A percentile compares a stretch with the other conserved stretches of the same genome.
Evolutionary conservation across 2,113 vertebrate species (phyloP).

Genomic region (Gadus chalcogrammus): DNA sequence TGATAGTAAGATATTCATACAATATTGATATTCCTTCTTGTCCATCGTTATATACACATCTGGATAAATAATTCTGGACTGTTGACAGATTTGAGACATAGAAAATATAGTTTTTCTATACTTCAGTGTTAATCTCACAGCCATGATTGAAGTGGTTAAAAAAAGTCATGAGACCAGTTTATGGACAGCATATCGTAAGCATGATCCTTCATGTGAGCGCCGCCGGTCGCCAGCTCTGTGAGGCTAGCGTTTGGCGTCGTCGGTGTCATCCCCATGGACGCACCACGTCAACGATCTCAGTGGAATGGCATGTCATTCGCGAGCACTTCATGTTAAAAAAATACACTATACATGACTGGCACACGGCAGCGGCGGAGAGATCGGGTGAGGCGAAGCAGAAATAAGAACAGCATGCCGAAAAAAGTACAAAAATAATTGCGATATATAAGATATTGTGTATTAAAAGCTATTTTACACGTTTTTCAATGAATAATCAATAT

Average conservation of each 20-base stretch:
- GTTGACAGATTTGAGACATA: conserved; percentile 57
- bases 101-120: conserved; percentile 64
- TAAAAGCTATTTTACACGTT: conserved; percentile 78
- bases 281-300: background rate
- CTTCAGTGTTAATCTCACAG: conserved; percentile 39
- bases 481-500: conserved; percentile 6
- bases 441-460: conserved; percentile 65
- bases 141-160: conserved; percentile 39
- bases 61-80: conserved; percentile 45
- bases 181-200: conserved; percentile 53
- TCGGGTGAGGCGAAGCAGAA: conserved; percentile 66
- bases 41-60: conserved; percentile 49
- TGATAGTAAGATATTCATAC: conserved; percentile 56
- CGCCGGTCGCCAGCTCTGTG: conserved; percentile 66
- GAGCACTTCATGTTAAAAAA: conserved; percentile 73
- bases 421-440: conserved; percentile 80
- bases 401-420: conserved; percentile 78
- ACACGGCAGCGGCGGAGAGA: conserved; percentile 67
- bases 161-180: conserved; percentile 55
- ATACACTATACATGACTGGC: conserved; percentile 76
- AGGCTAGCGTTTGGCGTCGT: too few relatives aligned
- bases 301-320: conserved; percentile 38
- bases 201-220: conserved; percentile 76
- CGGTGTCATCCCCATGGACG: background rate
- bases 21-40: conserved; percentile 35